phyloP scores from a whole-genome alignment of 2,888 invertebrate species.

The Anthophora plumipes region DNA sequence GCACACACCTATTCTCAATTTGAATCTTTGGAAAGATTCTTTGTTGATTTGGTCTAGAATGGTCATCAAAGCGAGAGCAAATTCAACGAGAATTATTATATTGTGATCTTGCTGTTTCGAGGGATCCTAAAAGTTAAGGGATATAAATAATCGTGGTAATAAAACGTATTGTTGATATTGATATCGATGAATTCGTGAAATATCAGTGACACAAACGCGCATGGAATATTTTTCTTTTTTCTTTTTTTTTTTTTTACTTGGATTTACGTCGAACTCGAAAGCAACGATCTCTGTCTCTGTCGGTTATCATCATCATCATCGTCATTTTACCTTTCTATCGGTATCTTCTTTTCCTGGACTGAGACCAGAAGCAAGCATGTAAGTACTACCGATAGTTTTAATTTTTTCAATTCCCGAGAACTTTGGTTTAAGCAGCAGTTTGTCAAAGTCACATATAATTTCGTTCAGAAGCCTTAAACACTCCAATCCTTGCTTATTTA shows the following conservation, averaged over 20 bases:
- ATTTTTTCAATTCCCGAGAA: constrained; percentile 99
- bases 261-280: too few species aligned
- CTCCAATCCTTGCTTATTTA: constrained; percentile 97
- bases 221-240: too few species aligned
- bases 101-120: constrained; percentile 92
- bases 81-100: constrained; percentile 96
- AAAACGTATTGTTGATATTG: not conserved
- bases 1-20: constrained; percentile 95
- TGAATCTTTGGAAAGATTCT: constrained; percentile 98
- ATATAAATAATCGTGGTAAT: not conserved
- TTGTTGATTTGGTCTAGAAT: constrained; percentile 97
- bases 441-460: constrained; percentile 99
- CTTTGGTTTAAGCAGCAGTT: constrained; percentile 96
- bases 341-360: constrained; percentile 94
- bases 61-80: constrained; percentile 96
- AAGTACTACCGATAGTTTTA: constrained; percentile 98
- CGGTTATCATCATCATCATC: too few species aligned
- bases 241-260: too few species aligned
- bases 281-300: too few species aligned
- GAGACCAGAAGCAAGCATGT: constrained; percentile 98
- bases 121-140: constrained; percentile 56
- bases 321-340: constrained; percentile 86
- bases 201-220: too few species aligned
- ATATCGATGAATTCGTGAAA: too few species aligned
- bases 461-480: constrained; percentile 97